Evolutionary conservation across 2,113 vertebrate species (phyloP).

Genomic region (Ia io): DNA sequence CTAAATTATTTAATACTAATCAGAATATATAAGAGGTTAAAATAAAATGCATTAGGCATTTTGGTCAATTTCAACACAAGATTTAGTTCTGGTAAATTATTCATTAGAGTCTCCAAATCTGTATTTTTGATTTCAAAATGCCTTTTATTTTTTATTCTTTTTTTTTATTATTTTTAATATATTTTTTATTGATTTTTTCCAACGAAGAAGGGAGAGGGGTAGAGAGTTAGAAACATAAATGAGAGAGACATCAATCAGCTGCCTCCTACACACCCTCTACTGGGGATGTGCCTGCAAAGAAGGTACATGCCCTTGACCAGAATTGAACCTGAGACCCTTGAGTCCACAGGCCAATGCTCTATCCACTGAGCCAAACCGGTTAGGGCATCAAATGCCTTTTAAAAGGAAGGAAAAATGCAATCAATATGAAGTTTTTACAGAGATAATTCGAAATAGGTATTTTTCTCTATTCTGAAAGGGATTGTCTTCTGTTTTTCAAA

Average conservation of each 20-base stretch:
- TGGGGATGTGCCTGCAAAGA: too few species aligned
- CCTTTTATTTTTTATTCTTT: neutral
- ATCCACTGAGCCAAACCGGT: too few species aligned
- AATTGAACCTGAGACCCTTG: too few species aligned
- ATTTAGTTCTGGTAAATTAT: neutral
- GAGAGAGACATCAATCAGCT: too few species aligned
- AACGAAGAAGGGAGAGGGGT: too few species aligned
- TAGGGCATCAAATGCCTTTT: neutral
- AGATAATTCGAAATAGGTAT: neutral
- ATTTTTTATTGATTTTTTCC: too few species aligned
- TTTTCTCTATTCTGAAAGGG: neutral
- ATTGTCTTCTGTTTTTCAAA: neutral
- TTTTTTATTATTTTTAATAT: too few species aligned
- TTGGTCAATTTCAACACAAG: neutral
- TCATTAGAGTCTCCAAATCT: neutral
- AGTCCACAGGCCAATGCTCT: too few species aligned
- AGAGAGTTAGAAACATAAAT: too few species aligned
- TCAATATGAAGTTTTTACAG: neutral
- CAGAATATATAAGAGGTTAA: neutral
- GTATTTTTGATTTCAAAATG: slow-evolving; percentile 5
- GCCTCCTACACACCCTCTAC: too few species aligned
- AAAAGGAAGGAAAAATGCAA: neutral
- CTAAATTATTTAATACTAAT: neutral
- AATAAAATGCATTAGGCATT: neutral
- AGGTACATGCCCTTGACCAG: too few species aligned